Conservation (phyloP, 2,113 vertebrate genomes). For the Passerina amoena region DNA sequence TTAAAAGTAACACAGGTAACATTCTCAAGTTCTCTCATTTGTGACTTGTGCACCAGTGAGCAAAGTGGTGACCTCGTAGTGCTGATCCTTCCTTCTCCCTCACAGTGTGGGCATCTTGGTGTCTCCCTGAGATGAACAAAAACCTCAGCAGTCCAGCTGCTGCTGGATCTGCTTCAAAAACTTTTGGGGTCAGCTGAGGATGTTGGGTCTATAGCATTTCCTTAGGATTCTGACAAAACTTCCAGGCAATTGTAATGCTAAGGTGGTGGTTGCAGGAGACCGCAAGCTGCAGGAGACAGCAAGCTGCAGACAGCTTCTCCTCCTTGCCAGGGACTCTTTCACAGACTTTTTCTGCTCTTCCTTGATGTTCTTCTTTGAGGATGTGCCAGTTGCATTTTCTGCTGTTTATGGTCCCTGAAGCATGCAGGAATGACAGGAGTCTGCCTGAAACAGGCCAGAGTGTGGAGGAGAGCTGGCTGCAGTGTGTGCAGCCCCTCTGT, state of each 20-base stretch:
- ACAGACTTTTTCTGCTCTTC: neutral
- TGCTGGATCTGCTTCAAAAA: neutral
- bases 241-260: too few relatives aligned
- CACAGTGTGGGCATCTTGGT: fast-evolving
- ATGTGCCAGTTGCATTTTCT: neutral
- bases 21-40: neutral
- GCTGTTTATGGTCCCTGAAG: neutral
- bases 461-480: neutral
- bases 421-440: too few relatives aligned
- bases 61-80: neutral
- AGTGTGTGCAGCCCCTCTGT: neutral
- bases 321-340: neutral
- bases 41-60: neutral
- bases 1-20: neutral
- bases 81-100: fast-evolving
- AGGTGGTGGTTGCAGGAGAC: neutral
- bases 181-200: neutral
- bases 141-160: neutral
- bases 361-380: neutral
- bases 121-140: neutral
- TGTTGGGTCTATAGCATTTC: neutral
- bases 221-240: neutral
- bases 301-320: neutral
- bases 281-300: neutral
- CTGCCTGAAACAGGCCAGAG: neutral